Evolutionary conservation across 1,140 invertebrate genomes (phyloP), one percentile per base, ranked within the genome.

Genomic region (Tetragonula clypearis): DNA sequence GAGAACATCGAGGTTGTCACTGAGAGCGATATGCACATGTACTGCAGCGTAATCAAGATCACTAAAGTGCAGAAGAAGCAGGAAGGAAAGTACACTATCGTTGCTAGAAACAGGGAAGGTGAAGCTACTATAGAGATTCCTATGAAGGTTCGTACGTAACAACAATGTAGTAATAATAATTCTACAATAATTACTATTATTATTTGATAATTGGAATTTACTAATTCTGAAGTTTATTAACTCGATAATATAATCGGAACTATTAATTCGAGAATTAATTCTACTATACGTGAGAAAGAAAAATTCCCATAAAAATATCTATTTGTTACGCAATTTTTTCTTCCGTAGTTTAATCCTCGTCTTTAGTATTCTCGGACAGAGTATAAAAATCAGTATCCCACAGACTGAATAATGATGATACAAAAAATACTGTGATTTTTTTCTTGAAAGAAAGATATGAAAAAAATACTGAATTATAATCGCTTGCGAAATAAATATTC

Each of bases 21-120:
- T 1, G 97, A 97, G 93, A 98, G 97, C 17, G 98, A 99, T 90
- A 98, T 98, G 96, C 98, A 99, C 89, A 98, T 98, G 96, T 99
- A 98, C 90, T 97, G 96, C 79, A 98, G 97, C 87, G 96, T 97
- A 23, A 94, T 99, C 14, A 97, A 97, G 91, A 98, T 99, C 79
- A 96, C 96, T 49, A 96, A 97, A 90, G 96, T 98, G 0, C 96
- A 96, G 84, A 97, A 97, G 87, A 94, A 93, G 65, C 98, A 99
- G 94, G 98, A 98, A 94, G 99, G 98, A 41, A 96, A 95, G 21
- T 99, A 99, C 93, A 98, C 98, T 91, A 97, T 99, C 11, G 94
- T 97, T 56, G 98, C 98, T 11, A 97, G 97, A 77, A 99, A 99
- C 92, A 96, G 97, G 87, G 98, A 99, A 94, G 99, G 98, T 41